Conservation (phyloP, 2,888 invertebrate species). For the Elgonia sp. region DNA sequence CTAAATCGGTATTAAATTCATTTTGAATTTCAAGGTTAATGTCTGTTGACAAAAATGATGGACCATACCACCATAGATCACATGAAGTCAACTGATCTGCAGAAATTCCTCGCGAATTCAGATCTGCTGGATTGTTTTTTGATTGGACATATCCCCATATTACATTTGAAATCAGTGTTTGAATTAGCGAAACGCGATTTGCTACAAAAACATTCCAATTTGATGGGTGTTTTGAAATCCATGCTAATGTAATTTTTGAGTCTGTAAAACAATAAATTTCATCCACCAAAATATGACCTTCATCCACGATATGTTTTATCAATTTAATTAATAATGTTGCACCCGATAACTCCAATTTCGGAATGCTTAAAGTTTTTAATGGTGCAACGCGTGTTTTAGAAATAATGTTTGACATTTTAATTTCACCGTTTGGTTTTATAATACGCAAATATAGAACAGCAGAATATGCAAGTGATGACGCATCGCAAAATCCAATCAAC, state of each 20-base stretch:
- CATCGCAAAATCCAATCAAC: constrained; percentile 7
- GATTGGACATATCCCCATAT: constrained; percentile 16
- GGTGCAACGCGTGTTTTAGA: neutral
- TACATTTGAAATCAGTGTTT: constrained; percentile 1
- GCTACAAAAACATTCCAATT: neutral
- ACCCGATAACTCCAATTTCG: too few relatives aligned
- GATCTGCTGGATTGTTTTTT: constrained; percentile 14
- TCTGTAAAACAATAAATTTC: neutral
- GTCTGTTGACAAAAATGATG: neutral
- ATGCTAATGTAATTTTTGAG: neutral
- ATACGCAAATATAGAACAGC: neutral
- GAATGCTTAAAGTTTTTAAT: neutral
- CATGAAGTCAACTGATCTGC: neutral
- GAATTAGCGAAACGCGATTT: constrained; percentile 12
- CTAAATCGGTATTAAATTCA: constrained; percentile 11
- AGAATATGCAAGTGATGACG: constrained; percentile 1
- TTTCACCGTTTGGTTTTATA: neutral
- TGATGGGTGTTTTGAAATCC: neutral
- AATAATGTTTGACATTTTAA: neutral
- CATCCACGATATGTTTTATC: neutral
- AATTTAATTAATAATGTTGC: neutral
- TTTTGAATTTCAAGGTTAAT: neutral
- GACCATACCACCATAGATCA: constrained; percentile 18
- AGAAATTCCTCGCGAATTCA: constrained; percentile 13
- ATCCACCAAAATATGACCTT: neutral